Evolutionary conservation across 2,113 vertebrate genomes (phyloP).

Genomic region (Odontesthes bonariensis): DNA sequence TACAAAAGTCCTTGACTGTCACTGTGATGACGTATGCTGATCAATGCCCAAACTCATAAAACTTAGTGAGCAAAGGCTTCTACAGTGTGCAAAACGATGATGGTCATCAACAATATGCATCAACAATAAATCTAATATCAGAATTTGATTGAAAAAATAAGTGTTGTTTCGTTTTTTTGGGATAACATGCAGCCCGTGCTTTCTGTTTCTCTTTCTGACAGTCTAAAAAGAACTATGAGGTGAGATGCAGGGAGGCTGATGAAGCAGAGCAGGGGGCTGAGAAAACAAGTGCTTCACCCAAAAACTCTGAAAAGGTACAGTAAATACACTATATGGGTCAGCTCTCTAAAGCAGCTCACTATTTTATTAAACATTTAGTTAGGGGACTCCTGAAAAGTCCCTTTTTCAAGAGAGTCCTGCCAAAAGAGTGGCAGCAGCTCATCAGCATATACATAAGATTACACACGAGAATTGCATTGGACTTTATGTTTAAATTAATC

Average conservation of each 20-base stretch:
- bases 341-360: not conserved
- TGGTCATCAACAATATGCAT: not conserved
- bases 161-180: not conserved
- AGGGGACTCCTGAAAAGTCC: too few species aligned
- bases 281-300: conserved; percentile 75
- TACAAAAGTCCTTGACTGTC: not conserved
- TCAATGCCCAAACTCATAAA: not conserved
- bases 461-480: too few species aligned
- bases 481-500: too few species aligned
- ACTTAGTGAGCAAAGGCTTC: not conserved
- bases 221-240: conserved; percentile 92
- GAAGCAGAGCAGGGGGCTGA: conserved; percentile 86
- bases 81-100: not conserved
- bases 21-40: too few species aligned
- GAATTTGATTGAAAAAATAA: not conserved
- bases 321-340: not conserved
- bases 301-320: conserved; percentile 90
- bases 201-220: conserved; percentile 63
- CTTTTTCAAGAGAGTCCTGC: too few species aligned
- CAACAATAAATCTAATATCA: not conserved
- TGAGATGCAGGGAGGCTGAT: conserved; percentile 88
- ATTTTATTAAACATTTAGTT: too few species aligned
- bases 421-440: too few species aligned
- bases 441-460: too few species aligned
- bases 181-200: not conserved